Evolutionary conservation across 2,888 invertebrate species (phyloP), one percentile per base, ranked within the genome.

Genomic region (Drosophila cracens): DNA sequence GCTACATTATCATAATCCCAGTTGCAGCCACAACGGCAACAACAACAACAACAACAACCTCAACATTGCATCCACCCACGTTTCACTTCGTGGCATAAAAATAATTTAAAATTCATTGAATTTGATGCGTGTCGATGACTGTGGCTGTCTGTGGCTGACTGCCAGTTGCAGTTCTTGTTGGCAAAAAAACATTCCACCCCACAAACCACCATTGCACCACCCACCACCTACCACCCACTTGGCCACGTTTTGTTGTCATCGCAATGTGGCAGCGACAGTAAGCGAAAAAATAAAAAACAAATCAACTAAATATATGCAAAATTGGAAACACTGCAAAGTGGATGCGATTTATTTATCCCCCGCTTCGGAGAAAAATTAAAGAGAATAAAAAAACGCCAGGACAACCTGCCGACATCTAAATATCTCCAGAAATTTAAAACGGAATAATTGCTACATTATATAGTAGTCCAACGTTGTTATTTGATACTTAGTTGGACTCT

Each of bases 41-140:
- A 52, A 16, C 61, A 63, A 25, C 53, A 71, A 46, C 54, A 43
- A 31, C 58, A 63, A 34, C 46, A 34, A 34, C 62, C 52, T 34
- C 46, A 34, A 34, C 62, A 56, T 34, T 10, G 21, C 36, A 59
- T 4, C 34, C 36, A 4, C 21, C 38, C 61, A 57, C 70, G 56
- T 43, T 43, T 43, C 21, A 36, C 49, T 43, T 43, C 11, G 46
- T 25, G 46, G 33, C 33, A 57, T 38, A 34, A 56, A 53, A 71
- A 65, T 73, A 87, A 85, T 85, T 85, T 85, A 73, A 87, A 87
- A 85, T 85, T 87, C 88, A 85, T 85, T 83, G 84, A 85, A 85
- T 85, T 84, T 79, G 74, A 83, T 82, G 71, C 77, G 78, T 76
- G 61, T 69, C 64, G 62, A 59, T 79, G 64, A 38, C 18, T 51